Evolutionary conservation across 2,888 invertebrate genomes (phyloP).

Genomic region (Minunthozetes semirufus): DNA sequence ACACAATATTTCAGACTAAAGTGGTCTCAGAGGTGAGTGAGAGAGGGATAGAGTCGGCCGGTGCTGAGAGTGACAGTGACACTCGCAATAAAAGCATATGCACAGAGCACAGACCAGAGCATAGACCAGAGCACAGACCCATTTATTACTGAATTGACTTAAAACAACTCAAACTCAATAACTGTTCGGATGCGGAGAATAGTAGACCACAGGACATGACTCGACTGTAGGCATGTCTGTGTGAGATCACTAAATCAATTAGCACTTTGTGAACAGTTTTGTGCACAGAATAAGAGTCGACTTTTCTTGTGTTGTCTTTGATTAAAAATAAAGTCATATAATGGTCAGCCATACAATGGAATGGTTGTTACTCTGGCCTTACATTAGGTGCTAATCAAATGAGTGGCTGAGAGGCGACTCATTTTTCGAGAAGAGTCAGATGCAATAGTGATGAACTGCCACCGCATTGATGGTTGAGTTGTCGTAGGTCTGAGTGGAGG

Average conservation of each 20-base stretch:
- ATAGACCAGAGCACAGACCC: not conserved
- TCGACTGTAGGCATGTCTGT: too few species aligned
- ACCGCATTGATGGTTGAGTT: not conserved
- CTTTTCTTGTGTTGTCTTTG: too few species aligned
- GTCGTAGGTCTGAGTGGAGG: not conserved
- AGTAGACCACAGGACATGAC: too few species aligned
- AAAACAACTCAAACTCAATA: constrained; percentile 6
- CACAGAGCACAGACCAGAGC: not conserved
- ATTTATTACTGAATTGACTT: constrained; percentile 16
- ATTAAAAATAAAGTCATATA: too few species aligned
- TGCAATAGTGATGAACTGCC: not conserved
- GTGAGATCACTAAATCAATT: too few species aligned
- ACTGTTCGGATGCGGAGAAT: not conserved
- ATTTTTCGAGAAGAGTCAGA: not conserved
- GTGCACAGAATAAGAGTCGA: too few species aligned
- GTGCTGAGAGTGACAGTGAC: not conserved
- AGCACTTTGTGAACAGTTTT: too few species aligned
- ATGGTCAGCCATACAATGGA: too few species aligned
- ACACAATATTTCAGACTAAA: not conserved
- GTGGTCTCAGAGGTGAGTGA: not conserved
- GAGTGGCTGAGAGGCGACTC: not conserved
- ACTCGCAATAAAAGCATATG: not conserved
- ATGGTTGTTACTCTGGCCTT: too few species aligned
- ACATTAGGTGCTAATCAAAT: not conserved
- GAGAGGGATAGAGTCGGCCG: not conserved